A percentile compares a stretch with the other conserved stretches of the same genome.
Conservation (phyloP, 2,797 vertebrate species). For the Triplophysa bombifrons region DNA sequence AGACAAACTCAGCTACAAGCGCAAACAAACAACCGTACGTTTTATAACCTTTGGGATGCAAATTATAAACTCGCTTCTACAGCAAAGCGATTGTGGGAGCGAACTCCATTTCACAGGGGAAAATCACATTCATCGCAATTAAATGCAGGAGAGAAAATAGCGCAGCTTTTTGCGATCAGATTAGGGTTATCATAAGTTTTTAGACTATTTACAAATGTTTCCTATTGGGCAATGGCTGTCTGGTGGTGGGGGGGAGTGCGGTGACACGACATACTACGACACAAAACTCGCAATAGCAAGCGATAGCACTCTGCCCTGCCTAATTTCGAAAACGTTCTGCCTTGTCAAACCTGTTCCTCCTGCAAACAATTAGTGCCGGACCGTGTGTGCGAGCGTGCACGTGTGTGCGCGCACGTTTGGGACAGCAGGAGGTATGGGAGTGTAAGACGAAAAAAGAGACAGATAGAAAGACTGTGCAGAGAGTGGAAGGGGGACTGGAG, state of each 20-base stretch:
- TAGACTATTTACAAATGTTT: conserved; percentile 10
- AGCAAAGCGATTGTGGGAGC: not conserved
- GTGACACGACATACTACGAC: conserved; percentile 20
- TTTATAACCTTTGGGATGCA: conserved; percentile 26
- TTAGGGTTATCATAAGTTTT: conserved; percentile 16
- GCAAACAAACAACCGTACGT: conserved; percentile 30
- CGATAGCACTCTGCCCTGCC: not conserved
- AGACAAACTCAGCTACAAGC: conserved; percentile 1
- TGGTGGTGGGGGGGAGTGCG: not conserved
- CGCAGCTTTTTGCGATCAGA: not conserved
- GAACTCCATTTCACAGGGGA: not conserved
- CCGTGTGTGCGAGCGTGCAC: not conserved
- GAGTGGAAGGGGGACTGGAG: conserved; percentile 49
- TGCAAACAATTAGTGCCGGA: conserved; percentile 51
- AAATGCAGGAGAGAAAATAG: conserved; percentile 21
- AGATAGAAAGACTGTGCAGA: conserved; percentile 23
- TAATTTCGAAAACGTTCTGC: conserved; percentile 32
- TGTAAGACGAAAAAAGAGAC: conserved; percentile 20
- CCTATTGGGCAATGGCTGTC: conserved; percentile 29
- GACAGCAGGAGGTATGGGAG: conserved; percentile 20
- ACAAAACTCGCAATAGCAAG: not conserved
- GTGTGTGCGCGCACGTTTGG: conserved; percentile 3
- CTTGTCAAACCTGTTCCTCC: conserved; percentile 45
- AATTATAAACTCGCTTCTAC: conserved; percentile 17
- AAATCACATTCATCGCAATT: not conserved